Percentiles rank a stretch among this genome's conserved stretches.
phyloP scores from a whole-genome alignment of 1,140 invertebrate species.

The Xylocopa sonorina region DNA sequence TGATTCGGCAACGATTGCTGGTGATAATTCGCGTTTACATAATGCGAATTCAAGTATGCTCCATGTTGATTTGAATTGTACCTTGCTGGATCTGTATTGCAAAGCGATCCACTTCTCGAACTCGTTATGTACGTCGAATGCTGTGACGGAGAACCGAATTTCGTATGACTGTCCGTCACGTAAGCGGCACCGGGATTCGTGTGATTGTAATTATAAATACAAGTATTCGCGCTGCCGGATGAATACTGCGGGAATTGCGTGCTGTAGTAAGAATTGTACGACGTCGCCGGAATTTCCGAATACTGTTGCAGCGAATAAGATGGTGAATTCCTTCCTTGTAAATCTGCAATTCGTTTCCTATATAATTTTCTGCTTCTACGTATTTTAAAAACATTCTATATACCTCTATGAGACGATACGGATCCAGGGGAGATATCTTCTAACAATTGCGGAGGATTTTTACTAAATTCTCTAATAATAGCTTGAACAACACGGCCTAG shows the following conservation, averaged over 20 bases:
- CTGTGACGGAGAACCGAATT: constrained; percentile 67
- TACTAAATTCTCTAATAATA: constrained; percentile 89
- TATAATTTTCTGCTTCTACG: neutral
- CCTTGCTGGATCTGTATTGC: constrained; percentile 65
- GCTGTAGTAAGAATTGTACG: constrained; percentile 77
- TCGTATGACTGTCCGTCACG: constrained; percentile 60
- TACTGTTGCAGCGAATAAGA: constrained; percentile 76
- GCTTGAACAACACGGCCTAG: constrained; percentile 90
- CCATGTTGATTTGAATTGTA: constrained; percentile 74
- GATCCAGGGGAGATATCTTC: constrained; percentile 77
- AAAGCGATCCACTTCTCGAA: constrained; percentile 64
- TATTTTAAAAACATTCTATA: neutral
- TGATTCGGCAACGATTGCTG: constrained; percentile 63
- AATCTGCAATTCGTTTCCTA: constrained; percentile 67
- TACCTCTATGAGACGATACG: constrained; percentile 78
- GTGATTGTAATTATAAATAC: constrained; percentile 78
- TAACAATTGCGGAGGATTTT: constrained; percentile 83
- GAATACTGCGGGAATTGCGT: constrained; percentile 76
- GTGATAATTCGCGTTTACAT: constrained; percentile 64
- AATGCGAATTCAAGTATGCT: constrained; percentile 73
- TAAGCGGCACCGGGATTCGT: constrained; percentile 72
- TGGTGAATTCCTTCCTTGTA: constrained; percentile 76
- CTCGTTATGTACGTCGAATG: constrained; percentile 64
- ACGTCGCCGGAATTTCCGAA: constrained; percentile 73
- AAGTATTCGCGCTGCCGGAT: constrained; percentile 72